Percentiles rank a stretch among this genome's conserved stretches.
phyloP scores from a whole-genome alignment of 1,140 invertebrate species.

The Drosophila carrolli region DNA sequence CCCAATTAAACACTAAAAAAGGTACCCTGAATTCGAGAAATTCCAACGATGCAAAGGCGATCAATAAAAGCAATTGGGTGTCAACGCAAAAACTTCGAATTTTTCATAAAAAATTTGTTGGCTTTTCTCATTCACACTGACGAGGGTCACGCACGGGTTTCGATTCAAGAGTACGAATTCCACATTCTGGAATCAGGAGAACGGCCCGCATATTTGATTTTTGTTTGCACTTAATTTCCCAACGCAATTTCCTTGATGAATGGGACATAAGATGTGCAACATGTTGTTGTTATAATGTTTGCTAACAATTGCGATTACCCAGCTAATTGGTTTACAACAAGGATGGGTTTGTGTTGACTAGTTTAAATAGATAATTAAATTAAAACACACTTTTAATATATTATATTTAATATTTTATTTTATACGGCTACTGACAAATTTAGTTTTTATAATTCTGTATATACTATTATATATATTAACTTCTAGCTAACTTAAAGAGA shows the following conservation, averaged over 20 bases:
- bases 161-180: not conserved
- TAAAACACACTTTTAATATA: too few species aligned
- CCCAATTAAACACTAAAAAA: not conserved
- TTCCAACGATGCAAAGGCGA: not conserved
- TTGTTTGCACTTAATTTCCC: not conserved
- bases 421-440: too few species aligned
- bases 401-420: too few species aligned
- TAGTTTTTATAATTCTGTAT: too few species aligned
- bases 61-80: not conserved
- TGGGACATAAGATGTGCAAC: conserved; percentile 1
- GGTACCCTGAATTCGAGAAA: not conserved
- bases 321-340: too few species aligned
- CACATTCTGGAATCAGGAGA: not conserved
- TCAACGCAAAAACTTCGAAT: conserved; percentile 3
- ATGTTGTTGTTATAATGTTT: not conserved
- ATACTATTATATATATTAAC: too few species aligned
- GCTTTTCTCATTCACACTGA: conserved; percentile 10
- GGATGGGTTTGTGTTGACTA: too few species aligned
- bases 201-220: conserved; percentile 11
- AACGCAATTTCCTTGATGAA: not conserved
- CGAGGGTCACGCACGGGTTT: conserved; percentile 5
- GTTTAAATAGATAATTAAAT: too few species aligned
- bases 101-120: not conserved
- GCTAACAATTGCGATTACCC: not conserved
- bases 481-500: too few species aligned